phyloP scores from a whole-genome alignment of 1,140 invertebrate genomes.

The Drosophila asahinai region DNA sequence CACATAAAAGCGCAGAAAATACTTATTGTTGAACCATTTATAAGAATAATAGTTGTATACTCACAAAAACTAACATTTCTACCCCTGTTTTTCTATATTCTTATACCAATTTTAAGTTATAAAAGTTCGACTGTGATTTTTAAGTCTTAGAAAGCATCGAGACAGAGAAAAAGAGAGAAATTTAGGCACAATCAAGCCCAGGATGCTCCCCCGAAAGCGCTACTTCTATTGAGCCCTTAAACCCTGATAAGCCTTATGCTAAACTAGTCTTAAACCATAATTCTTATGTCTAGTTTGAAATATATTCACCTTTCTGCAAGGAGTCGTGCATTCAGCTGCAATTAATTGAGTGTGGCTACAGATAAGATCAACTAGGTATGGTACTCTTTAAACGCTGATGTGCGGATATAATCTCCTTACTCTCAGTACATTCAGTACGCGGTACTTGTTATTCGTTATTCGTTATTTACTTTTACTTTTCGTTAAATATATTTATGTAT shows the following conservation, averaged over 20 bases:
- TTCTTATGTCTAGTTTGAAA: conserved; percentile 51
- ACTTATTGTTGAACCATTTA: neutral
- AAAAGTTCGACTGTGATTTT: conserved; percentile 1
- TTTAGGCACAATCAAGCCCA: neutral
- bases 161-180: neutral
- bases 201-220: neutral
- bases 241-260: conserved; percentile 27
- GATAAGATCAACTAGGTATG: conserved; percentile 54
- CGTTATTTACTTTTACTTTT: conserved; percentile 18
- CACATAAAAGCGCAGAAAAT: too few relatives aligned
- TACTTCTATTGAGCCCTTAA: neutral
- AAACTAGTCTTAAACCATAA: conserved; percentile 38
- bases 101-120: neutral
- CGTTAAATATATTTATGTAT: conserved; percentile 22
- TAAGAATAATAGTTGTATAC: neutral
- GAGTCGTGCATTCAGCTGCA: conserved; percentile 82
- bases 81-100: too few relatives aligned
- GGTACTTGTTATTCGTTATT: conserved; percentile 26
- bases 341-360: conserved; percentile 74
- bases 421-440: conserved; percentile 20
- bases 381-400: conserved; percentile 41
- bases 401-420: conserved; percentile 30
- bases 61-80: neutral
- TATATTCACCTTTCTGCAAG: conserved; percentile 82
- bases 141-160: neutral